These are phyloP conservation scores for Amblyjoppa fuscipennis DNA, from an alignment of 2,888 invertebrate species.

Conservation along the genomic window DNA sequence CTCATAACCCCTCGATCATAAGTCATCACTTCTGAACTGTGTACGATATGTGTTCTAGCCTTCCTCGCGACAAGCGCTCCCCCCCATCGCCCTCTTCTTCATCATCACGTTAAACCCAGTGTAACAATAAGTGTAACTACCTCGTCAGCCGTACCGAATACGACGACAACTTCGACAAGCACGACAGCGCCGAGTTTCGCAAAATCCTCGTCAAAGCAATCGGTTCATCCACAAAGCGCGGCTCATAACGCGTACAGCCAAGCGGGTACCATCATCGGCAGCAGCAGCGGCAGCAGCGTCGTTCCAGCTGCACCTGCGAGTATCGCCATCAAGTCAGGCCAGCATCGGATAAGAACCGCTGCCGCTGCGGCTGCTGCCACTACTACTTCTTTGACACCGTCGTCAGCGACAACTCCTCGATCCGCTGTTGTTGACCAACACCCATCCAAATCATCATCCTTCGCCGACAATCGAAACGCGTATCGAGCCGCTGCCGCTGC, in stretches of 20 bases:
- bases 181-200: slow-evolving; percentile 74
- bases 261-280: slow-evolving; percentile 73
- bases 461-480: slow-evolving; percentile 81
- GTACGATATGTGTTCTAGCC: slow-evolving; percentile 87
- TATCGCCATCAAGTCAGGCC: not conserved
- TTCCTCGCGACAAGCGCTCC: slow-evolving; percentile 91
- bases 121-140: slow-evolving; percentile 71
- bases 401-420: slow-evolving; percentile 58
- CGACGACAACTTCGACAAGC: slow-evolving; percentile 67
- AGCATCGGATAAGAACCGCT: slow-evolving; percentile 49
- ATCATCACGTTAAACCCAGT: slow-evolving; percentile 81
- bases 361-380: slow-evolving; percentile 75
- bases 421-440: slow-evolving; percentile 66
- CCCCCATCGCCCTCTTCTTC: slow-evolving; percentile 87
- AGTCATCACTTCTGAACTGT: slow-evolving; percentile 72
- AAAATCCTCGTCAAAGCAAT: slow-evolving; percentile 81
- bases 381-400: slow-evolving; percentile 54
- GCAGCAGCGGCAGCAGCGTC: slow-evolving; percentile 77
- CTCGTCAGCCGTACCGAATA: slow-evolving; percentile 66
- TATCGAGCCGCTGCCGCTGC: slow-evolving; percentile 78
- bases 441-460: slow-evolving; percentile 83
- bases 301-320: slow-evolving; percentile 75
- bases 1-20: slow-evolving; percentile 5
- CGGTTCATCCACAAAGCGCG: slow-evolving; percentile 77
- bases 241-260: slow-evolving; percentile 70